Base-by-base conservation (phyloP, 2,888 invertebrate genomes). In the Pseudanteris insignis region DNA sequence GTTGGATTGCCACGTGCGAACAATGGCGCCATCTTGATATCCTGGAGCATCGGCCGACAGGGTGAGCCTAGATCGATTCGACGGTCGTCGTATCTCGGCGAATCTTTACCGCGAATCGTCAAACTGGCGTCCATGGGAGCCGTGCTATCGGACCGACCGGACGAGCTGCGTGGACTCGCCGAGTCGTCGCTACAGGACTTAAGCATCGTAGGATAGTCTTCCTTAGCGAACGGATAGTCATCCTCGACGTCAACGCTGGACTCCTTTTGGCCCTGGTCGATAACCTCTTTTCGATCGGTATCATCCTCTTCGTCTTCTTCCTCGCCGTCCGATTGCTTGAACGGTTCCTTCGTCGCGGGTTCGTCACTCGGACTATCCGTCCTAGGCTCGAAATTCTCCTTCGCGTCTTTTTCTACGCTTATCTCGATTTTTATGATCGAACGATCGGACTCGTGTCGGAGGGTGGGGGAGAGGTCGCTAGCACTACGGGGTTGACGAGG, bases 341-440 rank as follows among this genome's bases (percentile, higher is more conserved):
- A 69, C 0, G 69, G 67, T 26, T 67, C 67, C 54, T 72, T 73
- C 10, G 25, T 38, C 51, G 13, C 37, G 4, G 24, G 7, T 11
- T 58, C 40, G 25, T 54, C 34, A 40, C 15, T 64, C 55, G 32
- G 51, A 50, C 37, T 63, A 43, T 26, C 61, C n/a, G 29, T 43
- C 43, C 41, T 43, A 24, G 43, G 25, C 25, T 12, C 26, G 13
- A 37, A 18, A n/a, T 34, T 25, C 21, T 41, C 36, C 24, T 38
- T 38, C 7, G 59, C 63, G 43, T 65, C 67, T 51, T 68, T 59
- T 37, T 68, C 70, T 50, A 70, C 69, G 41, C 84, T 84, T 1
- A 84, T 82, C 47, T 84, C 84, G 47, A 83, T 84, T 51, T 82
- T 75, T 55, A 83, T 81, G 0, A 83, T 84, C 55, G 41, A 65